Base-by-base conservation (phyloP, 1,140 invertebrate genomes). In the Eriosoma lanigerum region DNA sequence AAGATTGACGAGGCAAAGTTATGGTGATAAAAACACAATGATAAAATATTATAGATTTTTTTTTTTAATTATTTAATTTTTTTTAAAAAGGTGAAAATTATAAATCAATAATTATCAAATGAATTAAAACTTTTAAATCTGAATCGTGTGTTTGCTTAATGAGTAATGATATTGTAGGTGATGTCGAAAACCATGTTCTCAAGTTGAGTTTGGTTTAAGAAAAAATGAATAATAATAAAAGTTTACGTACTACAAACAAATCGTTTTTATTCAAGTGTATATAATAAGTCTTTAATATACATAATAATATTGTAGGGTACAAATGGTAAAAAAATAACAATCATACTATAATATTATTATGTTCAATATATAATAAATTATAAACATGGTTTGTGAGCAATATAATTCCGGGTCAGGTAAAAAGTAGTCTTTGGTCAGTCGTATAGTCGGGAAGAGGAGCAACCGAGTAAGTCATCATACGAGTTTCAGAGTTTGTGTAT, bases 321-420 rank as follows among this genome's bases (percentile, higher is more conserved):
- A 46, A 46, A 58, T 44, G 13, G 29, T 56, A 56, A 38, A 75
- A 38, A 38, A 38, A 48, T 8, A 48, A 48, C 13, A 46, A 46
- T 75, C 38, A 46, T 44, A 64, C 60, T 29, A 50, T 21, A 24
- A 21, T 62, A 54, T 12, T 52, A 72, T 26, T 29, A 75, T 8
- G 58, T 44, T 58, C 38, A 75, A 75, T 58, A 75, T 58, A 75
- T 38, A 58, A 75, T 58, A 60, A 76, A 76, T 56, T 3, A 73
- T 54, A 56, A 75, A 75, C 32, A 56, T 58, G 52, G 38, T 76
- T 24, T 13, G 38, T 60, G 54, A 60, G 56, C 54, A 44, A 60
- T 26, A 21, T 19, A 19, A 29, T 76, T 76, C 48, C 66, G 32
- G 73, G 73, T 60, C 52, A 58, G 54, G 26, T 38, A 19, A 54